Evolutionary conservation across 2,113 vertebrate species (phyloP), one percentile per base, ranked within the genome.

Genomic region (Corythornis vintsioides): DNA sequence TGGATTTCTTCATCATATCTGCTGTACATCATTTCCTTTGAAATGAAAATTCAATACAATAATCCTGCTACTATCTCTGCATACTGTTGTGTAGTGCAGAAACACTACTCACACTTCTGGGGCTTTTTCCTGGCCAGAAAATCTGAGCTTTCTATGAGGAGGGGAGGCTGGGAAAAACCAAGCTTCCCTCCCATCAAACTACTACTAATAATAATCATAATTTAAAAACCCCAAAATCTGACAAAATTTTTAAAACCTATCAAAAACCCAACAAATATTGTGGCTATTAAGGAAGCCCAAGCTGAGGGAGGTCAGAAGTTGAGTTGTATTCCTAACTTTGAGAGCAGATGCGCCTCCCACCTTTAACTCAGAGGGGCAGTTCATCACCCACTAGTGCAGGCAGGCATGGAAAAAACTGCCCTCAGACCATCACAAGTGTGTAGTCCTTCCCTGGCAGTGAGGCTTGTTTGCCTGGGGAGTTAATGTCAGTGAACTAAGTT

Each of bases 1-100:
- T 76, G 91, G 74, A n/a, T 77, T 70, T 86, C 95, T 91, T 95
- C 86, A 59, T 85, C 45, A 13, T 90, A 95, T 90, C 95, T 89
- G 78, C 84, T 52, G 74, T 82, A 59, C 57, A 12, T 59, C 42
- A 18, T 87, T 33, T 42, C 75, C 79, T 96, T 94, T 87, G 79
- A 89, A 93, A 91, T 90, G 92, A 94, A 74, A 90, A 95, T 93
- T 83, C 90, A 83, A 3, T 88, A 59, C 57, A 72, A 25, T 86
- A 86, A 86, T 90, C 52, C 42, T 67, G 59, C 75, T 86, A 4
- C 77, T 92, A 3, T 45, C 63, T 79, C 86, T 92, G 65, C 90
- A 75, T 94, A 75, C 50, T 42, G n/a, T 70, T 29, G 21, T 64
- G 57, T 45, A 76, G 83, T 28, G 56, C 47, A 55, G 45, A 65